Evolutionary conservation across 2,113 vertebrate genomes (phyloP).

Genomic region (Microtus montanus): DNA sequence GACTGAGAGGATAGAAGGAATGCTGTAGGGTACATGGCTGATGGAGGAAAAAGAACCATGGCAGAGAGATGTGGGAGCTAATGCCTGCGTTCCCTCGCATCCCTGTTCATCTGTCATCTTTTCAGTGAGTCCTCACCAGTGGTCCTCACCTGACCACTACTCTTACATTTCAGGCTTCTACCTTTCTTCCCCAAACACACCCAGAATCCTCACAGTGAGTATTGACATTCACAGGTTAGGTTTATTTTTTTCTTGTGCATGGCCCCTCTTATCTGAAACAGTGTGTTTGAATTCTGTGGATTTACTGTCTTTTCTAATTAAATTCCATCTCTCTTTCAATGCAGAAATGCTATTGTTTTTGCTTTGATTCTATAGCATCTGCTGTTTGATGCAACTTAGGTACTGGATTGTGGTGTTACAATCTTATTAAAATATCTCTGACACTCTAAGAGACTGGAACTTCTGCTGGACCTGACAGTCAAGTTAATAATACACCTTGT

Average conservation of each 20-base stretch:
- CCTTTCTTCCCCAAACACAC: background rate
- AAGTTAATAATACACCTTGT: background rate
- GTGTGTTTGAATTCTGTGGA: background rate
- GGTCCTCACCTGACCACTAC: background rate
- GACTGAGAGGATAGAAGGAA: background rate
- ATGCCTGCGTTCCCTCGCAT: background rate
- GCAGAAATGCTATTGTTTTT: background rate
- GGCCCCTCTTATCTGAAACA: background rate
- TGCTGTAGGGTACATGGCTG: background rate
- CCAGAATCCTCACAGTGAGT: rapidly evolving
- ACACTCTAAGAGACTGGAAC: background rate
- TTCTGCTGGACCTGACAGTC: background rate
- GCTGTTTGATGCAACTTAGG: background rate
- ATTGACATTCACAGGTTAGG: background rate
- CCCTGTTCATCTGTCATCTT: background rate
- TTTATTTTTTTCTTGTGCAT: background rate
- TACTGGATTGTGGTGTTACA: background rate
- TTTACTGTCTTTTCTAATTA: background rate
- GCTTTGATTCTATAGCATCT: background rate
- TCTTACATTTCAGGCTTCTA: background rate
- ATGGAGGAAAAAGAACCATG: background rate
- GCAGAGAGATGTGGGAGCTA: background rate
- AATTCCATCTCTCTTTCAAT: background rate
- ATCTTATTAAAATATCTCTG: background rate
- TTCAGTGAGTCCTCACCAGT: background rate